Evolutionary conservation across 2,888 invertebrate genomes (phyloP).

Genomic region (Phorcus lineatus): DNA sequence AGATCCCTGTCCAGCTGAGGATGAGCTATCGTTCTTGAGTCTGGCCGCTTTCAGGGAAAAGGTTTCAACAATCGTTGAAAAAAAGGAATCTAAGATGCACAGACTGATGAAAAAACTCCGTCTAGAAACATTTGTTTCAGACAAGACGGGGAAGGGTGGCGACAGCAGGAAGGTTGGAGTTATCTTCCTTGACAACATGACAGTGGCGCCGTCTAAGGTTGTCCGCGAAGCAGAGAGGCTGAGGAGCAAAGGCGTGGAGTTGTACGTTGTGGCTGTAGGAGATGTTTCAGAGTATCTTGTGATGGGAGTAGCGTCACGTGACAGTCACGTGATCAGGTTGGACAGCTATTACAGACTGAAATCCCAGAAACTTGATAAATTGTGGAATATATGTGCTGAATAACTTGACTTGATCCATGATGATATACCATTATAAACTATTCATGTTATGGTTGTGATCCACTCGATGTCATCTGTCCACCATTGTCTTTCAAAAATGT

Average conservation of each 20-base stretch:
- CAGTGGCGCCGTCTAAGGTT: not conserved
- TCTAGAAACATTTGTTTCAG: not conserved
- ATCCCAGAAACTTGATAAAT: not conserved
- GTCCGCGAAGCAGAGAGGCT: not conserved
- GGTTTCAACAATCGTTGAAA: not conserved
- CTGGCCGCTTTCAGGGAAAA: not conserved
- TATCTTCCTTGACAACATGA: slow-evolving; percentile 5
- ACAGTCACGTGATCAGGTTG: not conserved
- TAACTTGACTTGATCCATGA: too few relatives aligned
- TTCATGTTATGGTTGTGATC: too few relatives aligned
- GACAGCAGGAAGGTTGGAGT: not conserved
- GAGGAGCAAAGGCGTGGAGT: not conserved
- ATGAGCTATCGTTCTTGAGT: not conserved
- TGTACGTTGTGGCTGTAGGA: slow-evolving; percentile 18
- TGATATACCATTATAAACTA: too few relatives aligned
- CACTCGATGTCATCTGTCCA: too few relatives aligned
- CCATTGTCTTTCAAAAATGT: too few relatives aligned
- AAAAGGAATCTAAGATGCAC: not conserved
- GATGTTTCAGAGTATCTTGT: not conserved
- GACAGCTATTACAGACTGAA: slow-evolving; percentile 1
- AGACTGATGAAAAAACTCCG: not conserved
- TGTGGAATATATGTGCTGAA: slow-evolving; percentile 10
- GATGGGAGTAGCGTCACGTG: not conserved
- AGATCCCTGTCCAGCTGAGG: slow-evolving; percentile 13
- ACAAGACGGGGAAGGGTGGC: not conserved